Percentiles rank a stretch among this genome's conserved stretches.
These are phyloP conservation scores for Sylvia atricapilla DNA, from an alignment of 2,113 vertebrate species.

Conservation along the genomic window DNA sequence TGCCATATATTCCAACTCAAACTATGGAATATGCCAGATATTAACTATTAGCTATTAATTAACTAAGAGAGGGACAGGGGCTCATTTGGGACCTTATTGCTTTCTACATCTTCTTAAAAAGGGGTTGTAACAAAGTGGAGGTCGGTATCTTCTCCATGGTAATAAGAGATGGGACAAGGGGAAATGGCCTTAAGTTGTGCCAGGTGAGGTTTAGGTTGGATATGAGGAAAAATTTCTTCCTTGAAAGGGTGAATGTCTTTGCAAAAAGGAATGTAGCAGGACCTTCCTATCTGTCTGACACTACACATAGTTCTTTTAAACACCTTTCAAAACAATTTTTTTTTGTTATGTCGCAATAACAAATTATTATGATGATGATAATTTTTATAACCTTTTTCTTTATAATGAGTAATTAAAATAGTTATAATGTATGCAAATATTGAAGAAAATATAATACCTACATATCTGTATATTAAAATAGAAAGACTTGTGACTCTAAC, in stretches of 20 bases:
- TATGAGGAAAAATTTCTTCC: neutral
- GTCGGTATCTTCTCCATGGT: neutral
- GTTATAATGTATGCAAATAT: neutral
- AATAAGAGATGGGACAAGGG: neutral
- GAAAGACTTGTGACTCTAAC: neutral
- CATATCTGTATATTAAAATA: neutral
- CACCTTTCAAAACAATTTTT: neutral
- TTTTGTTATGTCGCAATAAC: no score
- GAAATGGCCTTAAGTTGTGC: neutral
- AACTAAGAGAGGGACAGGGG: neutral
- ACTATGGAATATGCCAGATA: neutral
- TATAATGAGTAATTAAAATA: neutral
- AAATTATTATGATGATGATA: neutral
- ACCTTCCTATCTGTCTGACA: neutral
- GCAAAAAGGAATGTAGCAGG: neutral
- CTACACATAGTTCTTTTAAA: neutral
- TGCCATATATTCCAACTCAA: neutral
- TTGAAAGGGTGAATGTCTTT: neutral
- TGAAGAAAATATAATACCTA: neutral
- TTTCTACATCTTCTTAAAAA: neutral
- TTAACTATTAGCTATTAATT: neutral
- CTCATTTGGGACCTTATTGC: neutral
- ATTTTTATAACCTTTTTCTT: neutral
- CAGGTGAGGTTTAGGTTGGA: neutral
- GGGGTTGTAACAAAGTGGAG: neutral